Evolutionary conservation across 2,113 vertebrate species (phyloP), one percentile per base, ranked within the genome.

Genomic region (Cyprinus carpio): DNA sequence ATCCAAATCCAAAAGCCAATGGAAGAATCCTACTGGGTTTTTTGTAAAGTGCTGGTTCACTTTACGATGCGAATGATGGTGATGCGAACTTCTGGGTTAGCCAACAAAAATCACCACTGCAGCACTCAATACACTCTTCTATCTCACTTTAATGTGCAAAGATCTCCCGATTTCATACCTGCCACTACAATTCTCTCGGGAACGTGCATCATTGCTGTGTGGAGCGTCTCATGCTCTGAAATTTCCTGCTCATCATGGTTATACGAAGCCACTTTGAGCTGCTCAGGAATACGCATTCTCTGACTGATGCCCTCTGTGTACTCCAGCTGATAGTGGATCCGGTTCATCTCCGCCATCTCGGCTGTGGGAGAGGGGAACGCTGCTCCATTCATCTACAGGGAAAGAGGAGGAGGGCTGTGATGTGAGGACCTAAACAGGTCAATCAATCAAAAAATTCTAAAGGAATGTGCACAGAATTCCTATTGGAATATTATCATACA

Each of bases 281-380:
- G 99, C 91, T 99, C 97, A 0, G 98, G 98, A 87, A 99, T 96
- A 80, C 97, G 96, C 98, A 99, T 99, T 86, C 95, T 96, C 92
- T 99, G 98, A 89, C 97, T 99, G 93, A 99, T 99, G 12, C 97
- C 97, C 92, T 99, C 97, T 0, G 97, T 99, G 94, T 99, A 99
- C 5, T 99, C 97, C 90, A 99, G 95, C 86, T 99, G 97, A 84
- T 99, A 99, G 65, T 99, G 97, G 87, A 99, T 97, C 34, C 98
- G 96, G 92, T 95, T 99, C 1, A 99, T 98, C 92, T 99, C 97
- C 0, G 97, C 97, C 94, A 99, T 97, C 90, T 99, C 98, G 13
- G 96, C 95, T 34, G 95, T 94, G 5, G 97, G 97, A 56, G 97
- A 97, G 1, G 97, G 96, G 92, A 99, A 99, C 0, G 95, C 94